Evolutionary conservation across 2,113 vertebrate genomes (phyloP).

Genomic region (Xyrauchen texanus): DNA sequence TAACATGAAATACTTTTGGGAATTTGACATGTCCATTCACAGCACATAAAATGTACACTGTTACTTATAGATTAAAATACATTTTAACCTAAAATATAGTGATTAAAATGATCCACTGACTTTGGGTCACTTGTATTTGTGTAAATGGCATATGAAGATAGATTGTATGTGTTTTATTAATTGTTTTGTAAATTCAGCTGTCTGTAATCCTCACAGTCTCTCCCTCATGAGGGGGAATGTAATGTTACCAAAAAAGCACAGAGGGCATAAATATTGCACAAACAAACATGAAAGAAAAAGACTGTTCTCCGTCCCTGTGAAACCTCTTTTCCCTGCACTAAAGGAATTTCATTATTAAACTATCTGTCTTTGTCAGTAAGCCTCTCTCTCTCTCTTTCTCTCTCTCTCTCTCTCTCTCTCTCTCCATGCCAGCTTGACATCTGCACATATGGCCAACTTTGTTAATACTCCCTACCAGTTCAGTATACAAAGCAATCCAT

Average conservation of each 20-base stretch:
- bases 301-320: background rate
- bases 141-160: background rate
- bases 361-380: conserved; percentile 9
- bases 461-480: background rate
- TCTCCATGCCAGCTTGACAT: conserved; percentile 1
- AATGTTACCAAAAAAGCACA: conserved; percentile 32
- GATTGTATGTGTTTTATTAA: background rate
- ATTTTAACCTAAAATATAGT: too few species aligned
- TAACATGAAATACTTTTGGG: too few species aligned
- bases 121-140: too few species aligned
- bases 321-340: conserved; percentile 18
- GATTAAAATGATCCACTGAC: too few species aligned
- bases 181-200: background rate
- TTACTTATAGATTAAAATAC: too few species aligned
- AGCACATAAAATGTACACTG: too few species aligned
- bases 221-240: conserved; percentile 12
- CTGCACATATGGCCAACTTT: background rate
- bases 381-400: background rate
- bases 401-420: background rate
- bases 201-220: conserved; percentile 8
- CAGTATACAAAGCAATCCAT: conserved; percentile 37
- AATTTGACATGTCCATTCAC: too few species aligned
- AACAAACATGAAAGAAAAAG: conserved; percentile 25
- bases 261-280: conserved; percentile 22
- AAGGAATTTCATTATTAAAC: conserved; percentile 33